Percentiles rank a stretch among this genome's conserved stretches.
phyloP scores from a whole-genome alignment of 2,113 vertebrate genomes.

The Paratilapia polleni region DNA sequence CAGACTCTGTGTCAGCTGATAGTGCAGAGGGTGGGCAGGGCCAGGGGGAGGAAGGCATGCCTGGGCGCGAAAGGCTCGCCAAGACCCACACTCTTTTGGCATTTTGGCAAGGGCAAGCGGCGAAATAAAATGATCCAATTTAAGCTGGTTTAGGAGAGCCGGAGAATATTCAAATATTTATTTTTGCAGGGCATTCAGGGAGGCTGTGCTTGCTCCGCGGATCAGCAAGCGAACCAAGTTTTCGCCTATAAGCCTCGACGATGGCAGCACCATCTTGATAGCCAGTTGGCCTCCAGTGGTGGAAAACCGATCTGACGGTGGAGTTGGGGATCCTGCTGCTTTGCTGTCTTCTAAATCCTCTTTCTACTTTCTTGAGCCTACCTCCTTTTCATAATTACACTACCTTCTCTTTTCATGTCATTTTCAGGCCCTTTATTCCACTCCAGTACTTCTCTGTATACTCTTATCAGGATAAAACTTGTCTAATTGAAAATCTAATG shows the following conservation, averaged over 20 bases:
- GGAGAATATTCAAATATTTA: conserved; percentile 86
- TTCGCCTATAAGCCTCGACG: conserved; percentile 49
- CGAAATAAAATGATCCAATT: conserved; percentile 84
- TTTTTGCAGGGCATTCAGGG: conserved; percentile 78
- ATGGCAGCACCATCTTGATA: conserved; percentile 66
- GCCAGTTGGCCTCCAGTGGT: conserved; percentile 80
- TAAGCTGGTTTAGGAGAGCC: conserved; percentile 83
- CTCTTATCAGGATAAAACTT: conserved; percentile 33
- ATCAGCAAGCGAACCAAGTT: conserved; percentile 69
- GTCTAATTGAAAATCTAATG: conserved; percentile 17
- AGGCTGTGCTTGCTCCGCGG: conserved; percentile 69
- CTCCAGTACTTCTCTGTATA: background rate
- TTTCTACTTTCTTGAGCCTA: conserved; percentile 30
- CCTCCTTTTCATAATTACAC: conserved; percentile 14
- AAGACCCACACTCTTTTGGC: conserved; percentile 85
- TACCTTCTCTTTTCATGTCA: background rate
- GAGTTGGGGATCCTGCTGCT: conserved; percentile 45
- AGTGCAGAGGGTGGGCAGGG: conserved; percentile 81
- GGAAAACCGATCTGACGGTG: conserved; percentile 72
- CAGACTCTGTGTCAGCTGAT: conserved; percentile 85
- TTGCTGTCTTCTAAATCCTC: conserved; percentile 42
- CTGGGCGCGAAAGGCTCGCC: conserved; percentile 74
- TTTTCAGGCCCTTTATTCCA: background rate
- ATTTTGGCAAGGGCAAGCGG: conserved; percentile 85
- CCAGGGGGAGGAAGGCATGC: conserved; percentile 68